A percentile compares a stretch with the other conserved stretches of the same genome.
Evolutionary conservation across 2,888 invertebrate genomes (phyloP).

Genomic region (Argyresthia goedartella): DNA sequence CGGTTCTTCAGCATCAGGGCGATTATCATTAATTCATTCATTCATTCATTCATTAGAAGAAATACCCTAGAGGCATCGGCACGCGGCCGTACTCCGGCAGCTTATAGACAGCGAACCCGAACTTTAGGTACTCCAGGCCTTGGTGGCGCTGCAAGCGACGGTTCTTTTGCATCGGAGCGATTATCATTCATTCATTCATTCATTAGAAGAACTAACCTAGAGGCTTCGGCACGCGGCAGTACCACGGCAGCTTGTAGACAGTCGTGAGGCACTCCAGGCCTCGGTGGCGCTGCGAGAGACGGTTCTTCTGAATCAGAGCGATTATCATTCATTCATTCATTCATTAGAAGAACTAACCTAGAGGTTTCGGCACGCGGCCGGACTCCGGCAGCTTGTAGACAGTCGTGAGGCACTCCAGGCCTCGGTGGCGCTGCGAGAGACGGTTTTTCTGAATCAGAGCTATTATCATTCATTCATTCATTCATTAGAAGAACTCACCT

Average conservation of each 20-base stretch:
- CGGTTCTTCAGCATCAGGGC: too few relatives aligned
- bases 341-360: constrained; percentile 16
- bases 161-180: constrained; percentile 97
- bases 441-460: constrained; percentile 98
- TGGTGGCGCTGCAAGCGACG: constrained; percentile 88
- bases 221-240: constrained; percentile 75
- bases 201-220: constrained; percentile 92
- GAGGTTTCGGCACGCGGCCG: constrained; percentile 74
- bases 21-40: too few relatives aligned
- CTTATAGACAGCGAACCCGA: constrained; percentile 96
- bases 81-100: constrained; percentile 57
- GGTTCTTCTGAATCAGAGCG: constrained; percentile 97
- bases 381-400: constrained; percentile 79
- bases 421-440: constrained; percentile 87
- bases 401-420: constrained; percentile 86
- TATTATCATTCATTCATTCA: constrained; percentile 50
- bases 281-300: constrained; percentile 87
- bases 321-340: too few relatives aligned
- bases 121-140: constrained; percentile 92
- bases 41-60: too few relatives aligned
- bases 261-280: constrained; percentile 95
- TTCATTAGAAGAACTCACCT: constrained; percentile 94
- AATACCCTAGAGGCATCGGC: constrained; percentile 70
- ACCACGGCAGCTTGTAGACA: constrained; percentile 79
- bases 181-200: constrained; percentile 73